Evolutionary conservation across 2,797 vertebrate genomes (phyloP).

Genomic region (Danio choprae): DNA sequence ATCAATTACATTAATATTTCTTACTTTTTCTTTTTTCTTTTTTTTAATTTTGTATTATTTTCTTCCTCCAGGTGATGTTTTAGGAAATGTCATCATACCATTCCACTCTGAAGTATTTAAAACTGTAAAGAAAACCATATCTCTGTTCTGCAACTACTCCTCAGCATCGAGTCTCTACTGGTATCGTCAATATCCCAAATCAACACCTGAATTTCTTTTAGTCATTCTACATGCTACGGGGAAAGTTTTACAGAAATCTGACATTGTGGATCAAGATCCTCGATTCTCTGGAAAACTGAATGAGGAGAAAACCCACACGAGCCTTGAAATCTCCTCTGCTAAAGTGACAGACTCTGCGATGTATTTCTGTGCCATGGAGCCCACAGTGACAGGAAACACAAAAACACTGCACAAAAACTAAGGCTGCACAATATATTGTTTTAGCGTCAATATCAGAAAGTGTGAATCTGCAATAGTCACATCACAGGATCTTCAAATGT

Average conservation of each 20-base stretch:
- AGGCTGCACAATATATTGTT: neutral
- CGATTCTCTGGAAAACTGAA: conserved; percentile 18
- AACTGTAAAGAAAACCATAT: neutral
- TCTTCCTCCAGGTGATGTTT: neutral
- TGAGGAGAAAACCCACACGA: neutral
- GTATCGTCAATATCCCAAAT: conserved; percentile 22
- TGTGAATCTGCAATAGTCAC: no score
- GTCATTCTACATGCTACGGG: neutral
- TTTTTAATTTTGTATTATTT: neutral
- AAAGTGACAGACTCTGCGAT: conserved; percentile 35
- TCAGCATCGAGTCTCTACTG: conserved; percentile 5
- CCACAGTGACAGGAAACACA: conserved; percentile 37
- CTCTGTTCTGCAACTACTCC: conserved; percentile 8
- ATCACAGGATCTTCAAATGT: neutral
- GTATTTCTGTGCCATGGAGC: conserved; percentile 36
- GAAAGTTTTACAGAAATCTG: conserved; percentile 8
- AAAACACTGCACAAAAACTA: conserved; percentile 28
- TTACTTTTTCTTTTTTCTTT: neutral
- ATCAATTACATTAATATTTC: neutral
- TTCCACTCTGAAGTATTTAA: neutral
- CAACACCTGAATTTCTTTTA: conserved; percentile 15
- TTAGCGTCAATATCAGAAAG: neutral
- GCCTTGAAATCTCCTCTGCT: conserved; percentile 29
- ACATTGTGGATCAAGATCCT: neutral
- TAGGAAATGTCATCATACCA: neutral